A percentile compares a stretch with the other conserved stretches of the same genome.
Evolutionary conservation across 2,797 vertebrate species (phyloP).

Genomic region (Clarias pachynema): DNA sequence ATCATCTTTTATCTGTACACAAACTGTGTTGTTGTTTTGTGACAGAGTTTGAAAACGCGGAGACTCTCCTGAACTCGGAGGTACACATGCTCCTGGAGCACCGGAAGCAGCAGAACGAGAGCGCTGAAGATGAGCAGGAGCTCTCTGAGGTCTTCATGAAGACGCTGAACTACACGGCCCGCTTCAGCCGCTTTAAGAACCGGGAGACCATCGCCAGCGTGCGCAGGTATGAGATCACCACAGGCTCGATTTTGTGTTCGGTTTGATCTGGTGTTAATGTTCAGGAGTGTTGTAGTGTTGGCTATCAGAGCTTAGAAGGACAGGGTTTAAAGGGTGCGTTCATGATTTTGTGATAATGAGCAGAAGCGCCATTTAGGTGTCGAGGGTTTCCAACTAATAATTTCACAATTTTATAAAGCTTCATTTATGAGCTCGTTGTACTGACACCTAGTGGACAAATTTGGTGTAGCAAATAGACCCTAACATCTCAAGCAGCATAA

Average conservation of each 20-base stretch:
- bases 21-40: background rate
- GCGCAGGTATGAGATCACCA: conserved; percentile 76
- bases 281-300: background rate
- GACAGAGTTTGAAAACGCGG: conserved; percentile 89
- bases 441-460: too few species aligned
- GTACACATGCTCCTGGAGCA: conserved; percentile 96
- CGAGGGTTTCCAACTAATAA: too few species aligned
- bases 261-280: background rate
- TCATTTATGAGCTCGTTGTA: too few species aligned
- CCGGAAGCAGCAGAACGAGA: conserved; percentile 95
- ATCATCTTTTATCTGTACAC: too few species aligned
- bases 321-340: background rate
- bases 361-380: too few species aligned
- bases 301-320: background rate
- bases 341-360: background rate
- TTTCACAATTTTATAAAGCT: too few species aligned
- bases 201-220: conserved; percentile 94
- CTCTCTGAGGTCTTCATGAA: conserved; percentile 97
- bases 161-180: conserved; percentile 90
- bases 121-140: conserved; percentile 95
- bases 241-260: background rate
- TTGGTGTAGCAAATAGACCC: too few species aligned
- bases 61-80: conserved; percentile 93
- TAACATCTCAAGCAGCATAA: too few species aligned
- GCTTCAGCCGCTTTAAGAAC: conserved; percentile 98